These are phyloP conservation scores for Neria commutata DNA, from an alignment of 2,888 invertebrate genomes.

Conservation along the genomic window DNA sequence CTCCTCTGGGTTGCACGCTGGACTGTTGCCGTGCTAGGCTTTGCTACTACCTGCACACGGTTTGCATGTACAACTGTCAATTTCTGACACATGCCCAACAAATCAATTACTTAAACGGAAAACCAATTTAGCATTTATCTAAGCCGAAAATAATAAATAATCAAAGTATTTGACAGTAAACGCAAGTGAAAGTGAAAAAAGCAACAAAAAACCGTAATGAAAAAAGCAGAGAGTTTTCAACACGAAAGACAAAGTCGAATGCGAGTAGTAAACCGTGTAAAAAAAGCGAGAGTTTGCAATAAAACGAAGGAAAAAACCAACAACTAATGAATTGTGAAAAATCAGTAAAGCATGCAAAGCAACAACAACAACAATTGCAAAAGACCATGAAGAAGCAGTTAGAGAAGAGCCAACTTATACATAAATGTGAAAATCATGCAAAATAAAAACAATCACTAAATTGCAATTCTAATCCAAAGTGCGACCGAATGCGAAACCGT, in stretches of 20 bases:
- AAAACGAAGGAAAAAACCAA: no score
- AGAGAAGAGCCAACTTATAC: not conserved
- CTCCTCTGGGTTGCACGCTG: no score
- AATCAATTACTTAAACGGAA: not conserved
- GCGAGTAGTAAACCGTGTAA: no score
- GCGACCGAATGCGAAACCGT: slow-evolving; percentile 29
- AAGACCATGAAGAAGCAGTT: not conserved
- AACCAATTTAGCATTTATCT: not conserved
- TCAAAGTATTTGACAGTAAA: not conserved
- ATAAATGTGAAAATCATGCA: slow-evolving; percentile 19
- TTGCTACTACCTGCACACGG: no score
- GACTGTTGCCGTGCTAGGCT: no score
- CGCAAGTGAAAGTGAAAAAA: slow-evolving; percentile 20
- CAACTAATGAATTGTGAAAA: slow-evolving; percentile 39
- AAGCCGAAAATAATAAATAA: not conserved
- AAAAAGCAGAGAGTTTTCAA: no score
- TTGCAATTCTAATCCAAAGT: slow-evolving; percentile 13
- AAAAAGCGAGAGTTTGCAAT: slow-evolving; percentile 15
- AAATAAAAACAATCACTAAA: slow-evolving; percentile 20
- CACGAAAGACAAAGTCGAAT: no score
- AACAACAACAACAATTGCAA: slow-evolving; percentile 2
- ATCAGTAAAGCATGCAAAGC: slow-evolving; percentile 20
- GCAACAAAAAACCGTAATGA: slow-evolving; percentile 5
- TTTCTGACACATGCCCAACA: not conserved
- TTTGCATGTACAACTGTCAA: not conserved